A percentile compares a stretch with the other conserved stretches of the same genome.
Evolutionary conservation across 2,888 invertebrate genomes (phyloP).

Genomic region (Ypsolopha scabrella): DNA sequence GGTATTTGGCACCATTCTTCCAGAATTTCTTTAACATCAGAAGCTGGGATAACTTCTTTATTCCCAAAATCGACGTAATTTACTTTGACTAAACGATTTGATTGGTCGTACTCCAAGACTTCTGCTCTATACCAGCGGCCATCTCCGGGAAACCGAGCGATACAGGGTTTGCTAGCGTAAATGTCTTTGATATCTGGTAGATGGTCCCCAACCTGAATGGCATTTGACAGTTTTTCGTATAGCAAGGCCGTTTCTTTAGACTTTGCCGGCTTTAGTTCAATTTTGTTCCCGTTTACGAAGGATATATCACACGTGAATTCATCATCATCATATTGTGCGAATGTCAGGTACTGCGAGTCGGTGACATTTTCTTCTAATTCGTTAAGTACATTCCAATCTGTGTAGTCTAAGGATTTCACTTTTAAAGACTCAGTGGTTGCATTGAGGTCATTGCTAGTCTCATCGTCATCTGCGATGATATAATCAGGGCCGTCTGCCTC

Average conservation of each 20-base stretch:
- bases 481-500: slow-evolving; percentile 43
- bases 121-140: slow-evolving; percentile 79
- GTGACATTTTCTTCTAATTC: slow-evolving; percentile 22
- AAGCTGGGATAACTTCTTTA: slow-evolving; percentile 55
- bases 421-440: slow-evolving; percentile 25
- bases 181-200: slow-evolving; percentile 54
- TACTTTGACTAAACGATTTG: slow-evolving; percentile 63
- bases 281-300: slow-evolving; percentile 29
- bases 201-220: slow-evolving; percentile 54
- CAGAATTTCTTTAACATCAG: slow-evolving; percentile 58
- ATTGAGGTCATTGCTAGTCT: slow-evolving; percentile 12
- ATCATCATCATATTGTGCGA: slow-evolving; percentile 19
- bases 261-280: slow-evolving; percentile 9
- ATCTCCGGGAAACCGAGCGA: slow-evolving; percentile 73
- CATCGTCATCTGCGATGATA: slow-evolving; percentile 30
- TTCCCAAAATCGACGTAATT: slow-evolving; percentile 84
- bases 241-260: slow-evolving; percentile 37
- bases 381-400: slow-evolving; percentile 41
- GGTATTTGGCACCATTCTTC: slow-evolving; percentile 62
- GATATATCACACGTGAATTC: slow-evolving; percentile 40
- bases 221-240: slow-evolving; percentile 57
- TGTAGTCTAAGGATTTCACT: slow-evolving; percentile 21
- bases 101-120: slow-evolving; percentile 62
- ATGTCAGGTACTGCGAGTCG: slow-evolving; percentile 24
- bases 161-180: slow-evolving; percentile 69